Evolutionary conservation across 2,797 vertebrate species (phyloP).

Genomic region (Danio choprae): DNA sequence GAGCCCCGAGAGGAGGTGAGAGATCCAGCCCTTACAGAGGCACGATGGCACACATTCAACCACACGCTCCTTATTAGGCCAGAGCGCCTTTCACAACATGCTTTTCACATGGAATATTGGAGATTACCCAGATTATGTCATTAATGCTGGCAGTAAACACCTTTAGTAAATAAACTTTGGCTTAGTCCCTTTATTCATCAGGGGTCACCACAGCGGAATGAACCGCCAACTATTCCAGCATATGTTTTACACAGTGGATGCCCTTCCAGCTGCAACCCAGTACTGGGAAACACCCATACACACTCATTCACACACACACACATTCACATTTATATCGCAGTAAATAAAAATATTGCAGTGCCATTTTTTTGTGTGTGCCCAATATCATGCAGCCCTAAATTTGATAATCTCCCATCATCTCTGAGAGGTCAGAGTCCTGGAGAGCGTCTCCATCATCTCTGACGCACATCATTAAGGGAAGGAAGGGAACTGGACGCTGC

Average conservation of each 20-base stretch:
- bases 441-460: conserved; percentile 57
- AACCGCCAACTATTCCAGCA: no score
- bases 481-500: conserved; percentile 7
- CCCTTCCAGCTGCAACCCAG: no score
- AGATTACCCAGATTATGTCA: conserved; percentile 27
- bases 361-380: no score
- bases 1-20: conserved; percentile 82
- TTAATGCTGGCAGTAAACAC: conserved; percentile 53
- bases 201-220: no score
- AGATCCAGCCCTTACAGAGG: neutral
- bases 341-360: no score
- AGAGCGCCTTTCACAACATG: conserved; percentile 9
- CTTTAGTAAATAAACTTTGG: no score
- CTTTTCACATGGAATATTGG: conserved; percentile 35
- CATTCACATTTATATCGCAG: no score
- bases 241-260: no score
- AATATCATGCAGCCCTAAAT: conserved; percentile 32
- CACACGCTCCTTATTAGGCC: conserved; percentile 46
- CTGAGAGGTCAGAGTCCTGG: conserved; percentile 58
- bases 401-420: conserved; percentile 38
- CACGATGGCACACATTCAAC: neutral
- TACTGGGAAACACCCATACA: no score
- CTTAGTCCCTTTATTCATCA: no score
- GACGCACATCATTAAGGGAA: conserved; percentile 54
- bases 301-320: no score